A percentile compares a stretch with the other conserved stretches of the same genome.
phyloP scores from a whole-genome alignment of 2,113 vertebrate species.

The Rostratula benghalensis region DNA sequence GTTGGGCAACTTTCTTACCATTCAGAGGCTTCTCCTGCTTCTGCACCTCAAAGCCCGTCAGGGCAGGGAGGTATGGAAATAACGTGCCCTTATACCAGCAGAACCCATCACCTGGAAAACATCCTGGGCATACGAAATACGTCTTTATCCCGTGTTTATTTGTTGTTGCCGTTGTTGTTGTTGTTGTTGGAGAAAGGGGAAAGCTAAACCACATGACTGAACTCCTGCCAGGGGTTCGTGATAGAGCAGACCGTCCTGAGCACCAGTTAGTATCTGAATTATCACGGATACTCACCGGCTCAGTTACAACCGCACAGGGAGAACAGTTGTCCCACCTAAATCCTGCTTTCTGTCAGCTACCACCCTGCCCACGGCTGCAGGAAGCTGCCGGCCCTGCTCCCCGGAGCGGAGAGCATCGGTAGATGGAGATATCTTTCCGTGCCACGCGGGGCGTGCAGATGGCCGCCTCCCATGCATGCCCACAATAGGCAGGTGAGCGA shows the following conservation, averaged over 20 bases:
- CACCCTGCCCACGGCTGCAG: not conserved
- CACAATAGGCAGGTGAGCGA: not conserved
- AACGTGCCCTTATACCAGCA: not conserved
- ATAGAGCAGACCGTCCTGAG: constrained; percentile 56
- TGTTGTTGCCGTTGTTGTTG: constrained; percentile 57
- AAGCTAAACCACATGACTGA: constrained; percentile 69
- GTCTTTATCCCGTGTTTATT: constrained; percentile 40
- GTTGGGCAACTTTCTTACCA: constrained; percentile 72
- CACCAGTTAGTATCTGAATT: constrained; percentile 63
- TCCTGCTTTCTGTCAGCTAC: constrained; percentile 65
- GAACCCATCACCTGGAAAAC: constrained; percentile 63
- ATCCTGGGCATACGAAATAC: constrained; percentile 29
- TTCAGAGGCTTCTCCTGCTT: not conserved
- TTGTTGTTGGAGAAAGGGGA: constrained; percentile 63
- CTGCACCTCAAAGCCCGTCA: not conserved
- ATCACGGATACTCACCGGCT: constrained; percentile 63
- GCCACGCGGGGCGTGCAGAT: not conserved
- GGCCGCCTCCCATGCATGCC: accelerated
- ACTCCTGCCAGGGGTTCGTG: constrained; percentile 59
- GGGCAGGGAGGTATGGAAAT: not conserved
- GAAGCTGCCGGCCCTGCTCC: not conserved
- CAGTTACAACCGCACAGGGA: constrained; percentile 27
- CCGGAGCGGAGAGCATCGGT: not conserved
- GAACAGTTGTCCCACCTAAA: constrained; percentile 69
- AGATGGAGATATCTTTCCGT: not conserved